Base-by-base conservation (phyloP, 2,888 invertebrate species). In the Chymomyza amoena region DNA sequence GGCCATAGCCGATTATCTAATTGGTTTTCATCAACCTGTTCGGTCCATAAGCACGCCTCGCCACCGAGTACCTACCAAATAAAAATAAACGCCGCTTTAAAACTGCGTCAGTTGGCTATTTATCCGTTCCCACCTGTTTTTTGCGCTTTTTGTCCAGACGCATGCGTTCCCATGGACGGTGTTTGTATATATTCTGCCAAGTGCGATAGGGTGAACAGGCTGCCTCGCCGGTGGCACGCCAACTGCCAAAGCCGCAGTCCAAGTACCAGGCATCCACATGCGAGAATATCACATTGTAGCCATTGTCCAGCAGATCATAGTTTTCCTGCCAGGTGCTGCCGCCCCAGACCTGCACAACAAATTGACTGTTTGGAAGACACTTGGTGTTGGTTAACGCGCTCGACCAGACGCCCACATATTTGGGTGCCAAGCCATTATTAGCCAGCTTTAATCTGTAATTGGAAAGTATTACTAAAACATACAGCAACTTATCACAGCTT, bases 191-290 rank as follows among this genome's bases (percentile, higher is more conserved):
- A 75, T 95, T 95, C 90, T 97, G 97, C 97, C 97, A 97, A 62
- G 96, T 95, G 71, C 96, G 94, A 91, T 97, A 97, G 9, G 97
- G 97, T 20, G 96, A 96, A 90, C 97, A 97, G 81, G 97, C 96
- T 1, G 96, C 96, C 80, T 96, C 96, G 68, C 92, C 92, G 36
- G 94, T 94, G 88, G 96, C 95, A 28, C 96, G 93, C 97, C 97
- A 97, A 76, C 95, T 95, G 0, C 96, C 96, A 90, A 96, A 96
- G 1, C 97, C 97, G 89, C 97, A 97, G 90, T 97, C 97, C 78
- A 97, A 93, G 91, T 97, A 97, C 96, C 96, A 96, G 5, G 96
- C 96, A 90, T 97, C 97, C 66, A 96, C 96, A 91, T 97, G 97
- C 16, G 96, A 96, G 69, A 97, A 92, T 68, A 97, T 95, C 64